Percentiles rank a stretch among this genome's conserved stretches.
phyloP scores from a whole-genome alignment of 2,113 vertebrate genomes.

The Tricholaema leucomelas region DNA sequence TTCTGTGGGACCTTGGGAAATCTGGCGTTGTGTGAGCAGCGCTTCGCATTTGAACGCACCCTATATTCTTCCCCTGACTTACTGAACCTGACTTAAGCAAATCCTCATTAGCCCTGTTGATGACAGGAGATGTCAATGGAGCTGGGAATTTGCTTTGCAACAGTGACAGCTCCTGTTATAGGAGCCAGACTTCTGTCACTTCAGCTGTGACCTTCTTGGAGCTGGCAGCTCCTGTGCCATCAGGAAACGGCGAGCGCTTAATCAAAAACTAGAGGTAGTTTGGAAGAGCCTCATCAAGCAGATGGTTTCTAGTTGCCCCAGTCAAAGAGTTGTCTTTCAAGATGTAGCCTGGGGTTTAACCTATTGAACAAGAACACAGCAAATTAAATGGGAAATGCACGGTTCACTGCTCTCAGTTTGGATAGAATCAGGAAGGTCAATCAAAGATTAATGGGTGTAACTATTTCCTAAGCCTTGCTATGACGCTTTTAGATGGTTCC shows the following conservation, averaged over 20 bases:
- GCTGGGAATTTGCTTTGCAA: neutral
- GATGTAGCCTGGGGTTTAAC: constrained; percentile 30
- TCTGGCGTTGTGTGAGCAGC: neutral
- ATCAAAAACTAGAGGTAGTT: neutral
- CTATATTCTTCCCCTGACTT: neutral
- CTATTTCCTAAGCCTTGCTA: constrained; percentile 5
- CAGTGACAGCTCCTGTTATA: neutral
- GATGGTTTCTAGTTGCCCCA: neutral
- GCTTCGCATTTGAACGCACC: neutral
- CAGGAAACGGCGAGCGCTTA: neutral
- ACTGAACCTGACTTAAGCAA: neutral
- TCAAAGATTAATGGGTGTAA: constrained; percentile 45
- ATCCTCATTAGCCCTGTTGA: neutral
- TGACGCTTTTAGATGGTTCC: constrained; percentile 20
- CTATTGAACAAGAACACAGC: constrained; percentile 22
- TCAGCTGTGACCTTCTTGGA: neutral
- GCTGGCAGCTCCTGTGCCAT: neutral
- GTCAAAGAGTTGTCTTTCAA: constrained; percentile 30
- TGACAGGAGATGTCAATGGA: neutral
- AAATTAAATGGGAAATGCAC: constrained; percentile 34
- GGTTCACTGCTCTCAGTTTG: constrained; percentile 35
- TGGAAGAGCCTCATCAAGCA: neutral
- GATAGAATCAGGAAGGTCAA: constrained; percentile 45
- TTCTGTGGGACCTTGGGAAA: neutral
- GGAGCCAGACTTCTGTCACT: neutral